phyloP scores from a whole-genome alignment of 2,888 invertebrate species.

The Thymelicus sylvestris region DNA sequence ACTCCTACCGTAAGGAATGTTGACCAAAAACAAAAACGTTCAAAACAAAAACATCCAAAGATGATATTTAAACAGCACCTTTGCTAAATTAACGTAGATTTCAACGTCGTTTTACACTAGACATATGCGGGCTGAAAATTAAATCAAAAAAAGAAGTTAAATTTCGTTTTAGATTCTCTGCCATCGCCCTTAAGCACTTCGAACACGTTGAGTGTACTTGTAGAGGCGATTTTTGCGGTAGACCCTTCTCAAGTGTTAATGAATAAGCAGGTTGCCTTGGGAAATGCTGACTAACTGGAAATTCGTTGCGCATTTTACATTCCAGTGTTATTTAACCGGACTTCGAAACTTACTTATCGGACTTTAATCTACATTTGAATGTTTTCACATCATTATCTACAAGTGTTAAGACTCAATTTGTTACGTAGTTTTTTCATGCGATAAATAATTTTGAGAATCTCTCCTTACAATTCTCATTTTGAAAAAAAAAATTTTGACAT shows the following conservation, averaged over 20 bases:
- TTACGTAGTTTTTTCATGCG: too few relatives aligned
- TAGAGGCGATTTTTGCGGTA: conserved; percentile 25
- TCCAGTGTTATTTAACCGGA: conserved; percentile 5
- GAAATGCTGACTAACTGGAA: conserved; percentile 31
- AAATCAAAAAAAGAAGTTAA: conserved; percentile 13
- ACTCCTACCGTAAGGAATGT: neutral
- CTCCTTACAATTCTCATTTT: too few relatives aligned
- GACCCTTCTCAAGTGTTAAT: conserved; percentile 33
- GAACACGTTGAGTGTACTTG: conserved; percentile 27
- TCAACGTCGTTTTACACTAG: conserved; percentile 20
- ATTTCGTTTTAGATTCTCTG: conserved; percentile 24
- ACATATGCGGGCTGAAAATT: conserved; percentile 26
- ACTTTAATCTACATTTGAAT: too few relatives aligned
- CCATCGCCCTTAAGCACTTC: conserved; percentile 23
- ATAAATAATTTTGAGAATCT: too few relatives aligned
- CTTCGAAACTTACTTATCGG: neutral
- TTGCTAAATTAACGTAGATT: conserved; percentile 10
- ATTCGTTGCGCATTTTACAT: conserved; percentile 16
- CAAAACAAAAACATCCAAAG: neutral
- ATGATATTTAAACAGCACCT: conserved; percentile 18
- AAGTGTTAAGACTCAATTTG: too few relatives aligned
- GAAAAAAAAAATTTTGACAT: too few relatives aligned
- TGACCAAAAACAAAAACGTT: neutral
- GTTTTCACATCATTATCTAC: too few relatives aligned
- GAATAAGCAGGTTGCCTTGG: conserved; percentile 30